Evolutionary conservation across 2,113 vertebrate genomes (phyloP), one percentile per base, ranked within the genome.

Genomic region (Crotalus tigris): DNA sequence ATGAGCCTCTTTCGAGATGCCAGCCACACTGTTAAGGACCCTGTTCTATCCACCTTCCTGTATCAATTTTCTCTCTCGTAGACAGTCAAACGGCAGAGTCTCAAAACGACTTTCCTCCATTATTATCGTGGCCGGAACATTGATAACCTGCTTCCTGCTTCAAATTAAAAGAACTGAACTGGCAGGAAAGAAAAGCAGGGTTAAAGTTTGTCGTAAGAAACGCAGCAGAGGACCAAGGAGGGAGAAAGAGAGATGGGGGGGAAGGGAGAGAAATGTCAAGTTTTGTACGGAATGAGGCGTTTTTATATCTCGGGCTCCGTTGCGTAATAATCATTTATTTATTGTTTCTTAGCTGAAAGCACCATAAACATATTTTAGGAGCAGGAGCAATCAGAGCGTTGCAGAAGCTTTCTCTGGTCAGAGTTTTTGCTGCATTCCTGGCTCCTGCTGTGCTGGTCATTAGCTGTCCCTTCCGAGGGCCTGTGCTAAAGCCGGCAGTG

Each of bases 361-460:
- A 29, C 89, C 88, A 0, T 92, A 88, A 81, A 75, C 93, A 44
- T 94, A 0, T 0, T 81, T 58, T 49, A 92, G 89, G 90, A 58
- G 81, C 0, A 33, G 0, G 92, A 44, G 23, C 89, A 4, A 53
- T 59, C 94, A 94, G 94, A 94, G 95, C 90, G 64, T 87, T 93
- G 94, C 0, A 55, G 93, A 93, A 92, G 93, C 94, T 96, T 95
- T 88, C 55, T 57, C 55, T 5, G 55, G 19, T 75, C 64, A 64
- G 24, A 26, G 23, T 59, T 10, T 59, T 39, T 75, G 69, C 69
- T 39, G n/a, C n/a, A 19, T 75, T 39, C 15, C n/a, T 39, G 15
- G 2, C 13, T 75, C 64, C 64, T 75, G 29, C 64, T 19, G 64
- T 7, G 69, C 15, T 39, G n/a, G 15, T 39, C 69, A 75, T 75